A percentile compares a stretch with the other conserved stretches of the same genome.
These are phyloP conservation scores for Peromyscus nudipes DNA, from an alignment of 2,797 vertebrate species.

Conservation along the genomic window DNA sequence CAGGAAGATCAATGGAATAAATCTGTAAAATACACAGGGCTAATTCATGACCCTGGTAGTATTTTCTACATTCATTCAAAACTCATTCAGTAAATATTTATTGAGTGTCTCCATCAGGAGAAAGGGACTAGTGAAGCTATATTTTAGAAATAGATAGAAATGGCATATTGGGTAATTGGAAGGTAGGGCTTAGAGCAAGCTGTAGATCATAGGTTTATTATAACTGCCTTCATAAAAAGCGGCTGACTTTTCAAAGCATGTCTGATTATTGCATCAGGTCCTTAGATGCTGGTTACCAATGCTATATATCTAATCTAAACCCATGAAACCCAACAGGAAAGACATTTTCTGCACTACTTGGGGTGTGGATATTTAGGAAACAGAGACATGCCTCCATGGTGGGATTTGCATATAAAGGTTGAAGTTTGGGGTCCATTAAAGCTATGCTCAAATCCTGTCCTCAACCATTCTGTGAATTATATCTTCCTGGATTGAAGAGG, in stretches of 20 bases:
- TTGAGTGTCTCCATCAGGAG: conserved; percentile 34
- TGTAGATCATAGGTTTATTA: conserved; percentile 43
- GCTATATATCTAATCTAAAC: neutral
- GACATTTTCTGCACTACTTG: neutral
- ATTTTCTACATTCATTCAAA: conserved; percentile 46
- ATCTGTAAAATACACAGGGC: conserved; percentile 66
- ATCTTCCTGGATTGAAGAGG: neutral
- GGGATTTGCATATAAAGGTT: neutral
- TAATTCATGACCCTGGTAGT: conserved; percentile 59
- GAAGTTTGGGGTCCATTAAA: neutral
- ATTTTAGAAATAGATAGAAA: conserved; percentile 66
- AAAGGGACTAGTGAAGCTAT: neutral
- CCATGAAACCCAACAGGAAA: neutral
- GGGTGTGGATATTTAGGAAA: neutral
- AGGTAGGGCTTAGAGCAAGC: conserved; percentile 22
- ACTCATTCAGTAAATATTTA: conserved; percentile 73
- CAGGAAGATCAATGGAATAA: conserved; percentile 63
- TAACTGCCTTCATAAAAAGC: conserved; percentile 12
- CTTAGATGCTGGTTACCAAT: conserved; percentile 15
- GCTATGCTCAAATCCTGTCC: neutral
- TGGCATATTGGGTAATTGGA: conserved; percentile 38
- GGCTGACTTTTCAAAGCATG: conserved; percentile 59
- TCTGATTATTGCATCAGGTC: conserved; percentile 5
- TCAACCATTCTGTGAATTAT: neutral
- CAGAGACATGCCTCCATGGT: neutral